Percentiles rank a stretch among this genome's conserved stretches.
Conservation (phyloP, 2,113 vertebrate species). For the Vulpes vulpes region DNA sequence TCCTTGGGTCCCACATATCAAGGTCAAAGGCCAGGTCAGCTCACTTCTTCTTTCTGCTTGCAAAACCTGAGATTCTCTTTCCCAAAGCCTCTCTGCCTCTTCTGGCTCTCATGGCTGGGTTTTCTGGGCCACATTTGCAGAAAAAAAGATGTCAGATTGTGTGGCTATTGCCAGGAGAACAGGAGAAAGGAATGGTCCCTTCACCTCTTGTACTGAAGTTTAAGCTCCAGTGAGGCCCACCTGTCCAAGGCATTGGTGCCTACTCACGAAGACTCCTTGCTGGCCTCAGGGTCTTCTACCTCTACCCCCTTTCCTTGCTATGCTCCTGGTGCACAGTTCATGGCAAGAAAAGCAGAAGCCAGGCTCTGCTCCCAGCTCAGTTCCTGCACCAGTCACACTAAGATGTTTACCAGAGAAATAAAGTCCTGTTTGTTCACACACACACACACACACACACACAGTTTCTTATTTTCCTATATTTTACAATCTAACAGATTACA, state of each 20-base stretch:
- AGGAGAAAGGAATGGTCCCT: background rate
- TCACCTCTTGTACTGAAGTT: fast-evolving
- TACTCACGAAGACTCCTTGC: background rate
- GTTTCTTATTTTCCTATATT: background rate
- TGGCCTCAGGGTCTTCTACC: background rate
- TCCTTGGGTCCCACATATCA: background rate
- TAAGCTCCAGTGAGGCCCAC: background rate
- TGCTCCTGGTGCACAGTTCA: background rate
- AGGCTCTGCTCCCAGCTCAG: background rate
- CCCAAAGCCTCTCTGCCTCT: background rate
- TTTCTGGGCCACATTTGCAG: background rate
- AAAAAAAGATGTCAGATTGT: background rate
- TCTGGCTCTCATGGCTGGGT: background rate
- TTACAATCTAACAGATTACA: background rate
- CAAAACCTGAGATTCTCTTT: background rate
- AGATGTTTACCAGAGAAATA: conserved; percentile 34
- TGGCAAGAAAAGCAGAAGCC: background rate
- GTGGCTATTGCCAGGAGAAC: background rate
- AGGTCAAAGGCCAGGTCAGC: background rate
- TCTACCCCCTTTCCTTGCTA: too few relatives aligned
- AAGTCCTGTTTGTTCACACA: background rate
- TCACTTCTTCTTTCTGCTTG: background rate
- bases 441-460: background rate
- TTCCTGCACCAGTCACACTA: background rate
- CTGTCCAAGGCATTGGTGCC: background rate